Percentiles rank a stretch among this genome's conserved stretches.
Evolutionary conservation across 2,888 invertebrate genomes (phyloP).

Genomic region (Cryptus viduatorius): DNA sequence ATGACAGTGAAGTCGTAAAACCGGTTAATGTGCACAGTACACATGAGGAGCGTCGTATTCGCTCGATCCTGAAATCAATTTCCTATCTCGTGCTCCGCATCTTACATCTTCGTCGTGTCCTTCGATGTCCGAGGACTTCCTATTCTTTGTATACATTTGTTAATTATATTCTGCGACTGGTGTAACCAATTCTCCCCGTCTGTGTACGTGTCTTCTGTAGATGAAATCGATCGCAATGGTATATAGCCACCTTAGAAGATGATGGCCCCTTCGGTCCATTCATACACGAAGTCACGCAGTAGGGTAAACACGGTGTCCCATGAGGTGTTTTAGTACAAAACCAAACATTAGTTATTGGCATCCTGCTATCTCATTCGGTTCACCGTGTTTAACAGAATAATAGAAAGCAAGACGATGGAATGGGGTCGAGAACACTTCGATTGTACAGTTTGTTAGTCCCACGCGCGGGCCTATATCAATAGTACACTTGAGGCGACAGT

Average conservation of each 20-base stretch:
- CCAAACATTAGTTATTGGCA: neutral
- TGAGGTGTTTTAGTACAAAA: no score
- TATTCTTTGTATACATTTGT: no score
- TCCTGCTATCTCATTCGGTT: neutral
- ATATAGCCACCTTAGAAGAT: no score
- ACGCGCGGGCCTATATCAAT: neutral
- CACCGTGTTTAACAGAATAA: neutral
- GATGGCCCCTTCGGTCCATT: no score
- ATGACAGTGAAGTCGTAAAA: neutral
- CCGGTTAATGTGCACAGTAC: neutral
- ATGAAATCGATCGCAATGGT: no score
- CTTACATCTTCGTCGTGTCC: neutral
- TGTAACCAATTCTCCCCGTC: no score
- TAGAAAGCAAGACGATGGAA: neutral
- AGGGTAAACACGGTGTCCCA: no score
- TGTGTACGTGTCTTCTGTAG: no score
- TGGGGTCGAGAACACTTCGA: neutral
- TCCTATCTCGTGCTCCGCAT: neutral
- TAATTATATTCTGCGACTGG: no score
- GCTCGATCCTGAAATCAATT: neutral
- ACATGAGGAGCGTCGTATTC: neutral
- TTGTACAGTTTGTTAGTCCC: neutral
- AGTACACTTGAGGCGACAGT: constrained; percentile 41
- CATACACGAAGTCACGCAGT: no score
- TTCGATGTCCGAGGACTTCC: no score